Evolutionary conservation across 2,797 vertebrate genomes (phyloP).

Genomic region (Tolypeutes matacus): DNA sequence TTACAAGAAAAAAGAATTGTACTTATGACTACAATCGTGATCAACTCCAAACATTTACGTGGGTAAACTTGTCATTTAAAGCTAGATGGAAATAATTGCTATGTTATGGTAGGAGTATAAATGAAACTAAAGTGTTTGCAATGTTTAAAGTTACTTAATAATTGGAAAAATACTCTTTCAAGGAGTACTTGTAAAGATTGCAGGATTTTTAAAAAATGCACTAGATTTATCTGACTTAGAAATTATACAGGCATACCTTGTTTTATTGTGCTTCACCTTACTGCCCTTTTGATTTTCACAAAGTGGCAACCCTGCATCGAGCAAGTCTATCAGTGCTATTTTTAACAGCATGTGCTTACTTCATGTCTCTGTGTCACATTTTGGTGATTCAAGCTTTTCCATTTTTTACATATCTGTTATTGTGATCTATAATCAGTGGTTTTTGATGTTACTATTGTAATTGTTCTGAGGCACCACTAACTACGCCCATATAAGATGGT

Average conservation of each 20-base stretch:
- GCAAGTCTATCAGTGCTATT: too few relatives aligned
- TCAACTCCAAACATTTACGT: not conserved
- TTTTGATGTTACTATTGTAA: too few relatives aligned
- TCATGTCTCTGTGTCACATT: too few relatives aligned
- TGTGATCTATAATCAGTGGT: too few relatives aligned
- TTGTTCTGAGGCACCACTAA: too few relatives aligned
- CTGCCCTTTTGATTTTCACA: too few relatives aligned
- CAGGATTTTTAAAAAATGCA: not conserved
- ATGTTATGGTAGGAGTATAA: not conserved
- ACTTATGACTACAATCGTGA: not conserved
- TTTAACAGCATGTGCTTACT: too few relatives aligned
- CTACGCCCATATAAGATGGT: too few relatives aligned
- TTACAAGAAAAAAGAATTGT: not conserved
- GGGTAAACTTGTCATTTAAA: constrained; percentile 10
- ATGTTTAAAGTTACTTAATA: not conserved
- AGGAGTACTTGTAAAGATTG: constrained; percentile 18
- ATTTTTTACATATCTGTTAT: too few relatives aligned
- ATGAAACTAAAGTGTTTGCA: not conserved
- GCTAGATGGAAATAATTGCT: not conserved
- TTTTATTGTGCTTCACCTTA: too few relatives aligned
- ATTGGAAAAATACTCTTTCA: constrained; percentile 34
- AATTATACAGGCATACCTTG: not conserved
- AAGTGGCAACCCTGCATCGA: too few relatives aligned
- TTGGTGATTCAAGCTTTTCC: too few relatives aligned
- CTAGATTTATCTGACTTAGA: constrained; percentile 30